Base-by-base conservation (phyloP, 2,888 invertebrate species). In the Metalampra italica region DNA sequence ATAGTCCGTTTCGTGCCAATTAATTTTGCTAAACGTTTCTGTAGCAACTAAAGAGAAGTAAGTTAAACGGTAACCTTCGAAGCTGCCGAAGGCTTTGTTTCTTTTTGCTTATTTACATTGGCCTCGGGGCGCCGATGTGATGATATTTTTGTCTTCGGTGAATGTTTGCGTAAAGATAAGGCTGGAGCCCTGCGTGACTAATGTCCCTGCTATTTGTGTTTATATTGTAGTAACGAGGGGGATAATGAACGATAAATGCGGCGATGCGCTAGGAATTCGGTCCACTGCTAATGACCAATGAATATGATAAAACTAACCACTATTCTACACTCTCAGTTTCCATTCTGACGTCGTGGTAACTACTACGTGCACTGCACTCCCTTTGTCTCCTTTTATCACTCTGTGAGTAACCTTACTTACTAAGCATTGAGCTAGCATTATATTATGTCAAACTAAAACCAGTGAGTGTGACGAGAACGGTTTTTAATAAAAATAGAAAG, bases 151-250 rank as follows among this genome's bases (percentile, higher is more conserved):
- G 65, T 66, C 62, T 59, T 60, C 55, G 61, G 64, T 64, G 58
- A 66, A 66, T 71, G 69, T 74, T 72, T 67, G 59, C 57, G 56
- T 52, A 14, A 56, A 58, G 80, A 82, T 81, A 82, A 81, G 75
- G 54, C 56, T 57, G 51, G 64, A 59, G 66, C 65, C 64, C 67
- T 73, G 65, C 64, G 67, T 82, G 83, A 84, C 80, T 82, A 82
- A 83, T 76, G 74, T 60, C 62, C 43, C 56, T 67, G 73, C 64
- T 80, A 81, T 82, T 78, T 81, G 64, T 78, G 70, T 76, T 73
- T 76, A 67, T 75, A 72, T 69, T 69, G 69, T 64, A 66, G 67
- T 74, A 76, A 72, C 66, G 68, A 74, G 64, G 65, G 59, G 69
- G 69, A 78, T 81, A 82, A 73, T 71, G 66, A 67, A 71, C 68